Base-by-base conservation (phyloP, 30 jellyfish, hydroid and myxozoan species). In the Rhopilema esculentum region DNA sequence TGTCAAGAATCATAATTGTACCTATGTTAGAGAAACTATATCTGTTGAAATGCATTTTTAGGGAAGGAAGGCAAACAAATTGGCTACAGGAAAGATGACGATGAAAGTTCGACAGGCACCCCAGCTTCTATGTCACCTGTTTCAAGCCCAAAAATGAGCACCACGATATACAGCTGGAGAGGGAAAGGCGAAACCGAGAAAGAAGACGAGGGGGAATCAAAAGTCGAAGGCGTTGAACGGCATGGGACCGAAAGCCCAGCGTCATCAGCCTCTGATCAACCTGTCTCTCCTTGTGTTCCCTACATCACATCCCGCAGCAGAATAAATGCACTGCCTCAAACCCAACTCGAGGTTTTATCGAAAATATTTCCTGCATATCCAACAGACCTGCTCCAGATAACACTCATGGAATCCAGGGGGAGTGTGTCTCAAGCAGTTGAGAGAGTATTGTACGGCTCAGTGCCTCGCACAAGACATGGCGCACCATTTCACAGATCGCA, bases 91-190 rank as follows among this genome's bases (percentile, higher is more conserved):
- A 75, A 72, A 27, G 87, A 89, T 17, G 89, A 85, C 33, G 96
- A 86, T 68, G 65, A 80, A 65, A 91, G 90, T 27, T 91, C 98
- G 15, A 85, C 98, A 6, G 98, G 98, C 15, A 82, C 98, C 30
- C 98, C 98, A 0, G 90, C 98, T 15, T 91, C 98, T 32, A 85
- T 85, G 79, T 72, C 93, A 16, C 93, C 93, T 1, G 83, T 80
- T 27, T 40, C 79, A 50, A 83, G 79, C n/a, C 92, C 92, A 8
- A 65, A 65, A 52, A 23, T 67, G 68, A 18, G 29, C 20, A 50
- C 27, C 22, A 25, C 26, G 31, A 67, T 31, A 21, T 66, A 80
- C 28, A 63, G 49, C 8, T 20, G 21, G 20, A 12, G 27, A 31
- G 72, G 75, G 1, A 80, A 80, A 20, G 32, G 24, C 23, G 85